A percentile compares a stretch with the other conserved stretches of the same genome.
Conservation (phyloP, 2,797 vertebrate genomes). For the Eulemur albifrons region DNA sequence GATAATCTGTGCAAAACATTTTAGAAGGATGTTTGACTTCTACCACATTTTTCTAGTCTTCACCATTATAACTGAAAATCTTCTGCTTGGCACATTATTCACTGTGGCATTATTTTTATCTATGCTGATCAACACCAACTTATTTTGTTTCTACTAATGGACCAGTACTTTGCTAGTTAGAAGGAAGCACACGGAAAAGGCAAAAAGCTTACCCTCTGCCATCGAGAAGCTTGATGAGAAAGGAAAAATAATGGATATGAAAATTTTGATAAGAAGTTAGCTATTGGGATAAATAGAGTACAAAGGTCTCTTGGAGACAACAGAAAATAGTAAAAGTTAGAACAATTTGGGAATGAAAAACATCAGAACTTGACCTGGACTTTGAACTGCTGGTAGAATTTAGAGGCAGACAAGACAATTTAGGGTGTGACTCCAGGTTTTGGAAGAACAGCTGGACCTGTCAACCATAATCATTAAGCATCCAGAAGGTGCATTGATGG, state of each 20-base stretch:
- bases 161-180: background rate
- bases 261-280: background rate
- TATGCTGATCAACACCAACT: background rate
- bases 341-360: background rate
- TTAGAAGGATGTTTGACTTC: background rate
- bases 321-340: background rate
- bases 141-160: background rate
- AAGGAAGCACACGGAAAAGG: background rate
- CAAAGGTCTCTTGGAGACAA: background rate
- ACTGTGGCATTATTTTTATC: background rate
- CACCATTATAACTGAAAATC: background rate
- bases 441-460: background rate
- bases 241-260: background rate
- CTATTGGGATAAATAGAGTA: background rate
- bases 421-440: background rate
- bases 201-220: background rate
- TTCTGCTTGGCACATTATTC: background rate
- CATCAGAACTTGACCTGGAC: background rate
- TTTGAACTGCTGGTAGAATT: background rate
- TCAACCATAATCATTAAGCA: background rate
- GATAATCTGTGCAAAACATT: background rate
- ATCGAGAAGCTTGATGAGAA: background rate
- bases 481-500: background rate
- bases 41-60: background rate
- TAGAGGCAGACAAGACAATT: background rate